These are phyloP conservation scores for Falco berigora DNA, from an alignment of 2,797 vertebrate genomes.

Conservation along the genomic window DNA sequence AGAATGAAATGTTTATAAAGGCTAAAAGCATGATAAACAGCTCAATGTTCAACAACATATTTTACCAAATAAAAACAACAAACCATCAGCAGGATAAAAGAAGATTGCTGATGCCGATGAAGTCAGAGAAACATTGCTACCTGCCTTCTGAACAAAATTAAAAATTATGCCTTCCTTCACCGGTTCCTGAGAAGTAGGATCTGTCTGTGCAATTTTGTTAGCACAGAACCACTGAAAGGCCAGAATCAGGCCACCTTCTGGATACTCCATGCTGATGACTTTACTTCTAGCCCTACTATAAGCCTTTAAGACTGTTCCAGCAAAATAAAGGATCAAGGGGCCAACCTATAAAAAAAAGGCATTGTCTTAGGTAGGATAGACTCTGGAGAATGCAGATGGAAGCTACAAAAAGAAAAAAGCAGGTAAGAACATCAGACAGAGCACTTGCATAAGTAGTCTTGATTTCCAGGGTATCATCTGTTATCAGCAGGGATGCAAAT, in stretches of 20 bases:
- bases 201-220: neutral
- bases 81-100: neutral
- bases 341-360: neutral
- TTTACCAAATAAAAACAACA: neutral
- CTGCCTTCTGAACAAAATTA: neutral
- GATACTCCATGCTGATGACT: neutral
- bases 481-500: neutral
- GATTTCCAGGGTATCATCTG: neutral
- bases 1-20: neutral
- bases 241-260: neutral
- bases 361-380: neutral
- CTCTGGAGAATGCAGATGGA: neutral
- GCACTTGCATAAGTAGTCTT: neutral
- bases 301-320: neutral
- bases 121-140: neutral
- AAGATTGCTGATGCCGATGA: rapidly evolving
- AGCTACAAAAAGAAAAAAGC: neutral
- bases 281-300: neutral
- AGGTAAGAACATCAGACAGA: neutral
- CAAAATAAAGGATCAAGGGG: neutral
- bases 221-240: neutral
- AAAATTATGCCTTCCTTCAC: neutral
- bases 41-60: neutral
- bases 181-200: neutral
- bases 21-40: neutral